Evolutionary conservation across 1,140 invertebrate genomes (phyloP).

Genomic region (Ganaspis sp.): DNA sequence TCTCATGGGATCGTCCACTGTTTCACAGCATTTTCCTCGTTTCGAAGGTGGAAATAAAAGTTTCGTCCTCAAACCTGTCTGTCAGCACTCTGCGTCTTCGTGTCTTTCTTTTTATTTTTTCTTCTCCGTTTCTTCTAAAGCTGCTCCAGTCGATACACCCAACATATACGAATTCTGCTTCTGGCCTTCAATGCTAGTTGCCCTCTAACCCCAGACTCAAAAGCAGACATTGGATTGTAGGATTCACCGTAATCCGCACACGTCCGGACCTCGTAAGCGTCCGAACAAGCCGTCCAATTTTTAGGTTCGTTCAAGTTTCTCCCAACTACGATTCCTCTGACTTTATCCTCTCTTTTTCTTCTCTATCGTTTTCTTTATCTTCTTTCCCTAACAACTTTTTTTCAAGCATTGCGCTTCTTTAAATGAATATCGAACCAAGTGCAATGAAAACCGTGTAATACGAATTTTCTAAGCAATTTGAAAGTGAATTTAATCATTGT

Average conservation of each 20-base stretch:
- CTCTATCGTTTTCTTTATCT: too few species aligned
- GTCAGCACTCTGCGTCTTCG: slow-evolving; percentile 3
- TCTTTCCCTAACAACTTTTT: slow-evolving; percentile 39
- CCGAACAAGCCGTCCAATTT: slow-evolving; percentile 66
- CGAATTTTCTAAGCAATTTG: too few species aligned
- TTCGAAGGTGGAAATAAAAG: slow-evolving; percentile 21
- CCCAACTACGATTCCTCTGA: slow-evolving; percentile 55
- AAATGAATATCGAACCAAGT: neutral
- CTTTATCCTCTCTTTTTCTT: slow-evolving; percentile 36
- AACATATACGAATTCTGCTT: slow-evolving; percentile 27
- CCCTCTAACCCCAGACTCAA: slow-evolving; percentile 24
- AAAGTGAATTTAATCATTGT: too few species aligned
- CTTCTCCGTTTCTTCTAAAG: neutral
- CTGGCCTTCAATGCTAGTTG: neutral
- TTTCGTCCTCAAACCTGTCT: slow-evolving; percentile 24
- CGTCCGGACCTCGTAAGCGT: slow-evolving; percentile 63
- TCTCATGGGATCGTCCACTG: neutral
- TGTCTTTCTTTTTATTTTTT: slow-evolving; percentile 10
- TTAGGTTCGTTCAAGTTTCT: slow-evolving; percentile 68
- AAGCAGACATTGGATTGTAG: slow-evolving; percentile 24
- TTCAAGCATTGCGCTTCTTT: slow-evolving; percentile 3
- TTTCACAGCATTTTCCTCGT: slow-evolving; percentile 16
- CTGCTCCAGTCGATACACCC: slow-evolving; percentile 32
- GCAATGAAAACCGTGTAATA: too few species aligned
- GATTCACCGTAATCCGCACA: slow-evolving; percentile 57